phyloP scores from a whole-genome alignment of 2,888 invertebrate species.

The Eristalinus aeneus region DNA sequence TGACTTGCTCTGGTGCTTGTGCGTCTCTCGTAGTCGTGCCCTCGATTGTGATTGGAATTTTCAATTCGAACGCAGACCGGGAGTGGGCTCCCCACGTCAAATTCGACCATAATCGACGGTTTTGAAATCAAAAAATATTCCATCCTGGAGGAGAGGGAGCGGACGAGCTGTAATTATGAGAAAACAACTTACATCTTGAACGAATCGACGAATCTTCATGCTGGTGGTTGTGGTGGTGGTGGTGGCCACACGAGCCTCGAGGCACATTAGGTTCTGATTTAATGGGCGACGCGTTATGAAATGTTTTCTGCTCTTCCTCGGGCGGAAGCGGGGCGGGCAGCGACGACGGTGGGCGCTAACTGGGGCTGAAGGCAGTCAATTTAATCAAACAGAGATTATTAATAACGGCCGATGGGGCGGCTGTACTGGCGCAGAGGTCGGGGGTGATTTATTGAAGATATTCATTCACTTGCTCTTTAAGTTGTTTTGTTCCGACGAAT shows the following conservation, averaged over 20 bases:
- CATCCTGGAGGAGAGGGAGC: neutral
- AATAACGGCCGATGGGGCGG: conserved; percentile 21
- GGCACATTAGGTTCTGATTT: conserved; percentile 55
- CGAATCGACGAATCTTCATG: conserved; percentile 46
- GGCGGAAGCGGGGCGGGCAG: neutral
- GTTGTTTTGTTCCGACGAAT: neutral
- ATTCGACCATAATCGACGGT: conserved; percentile 16
- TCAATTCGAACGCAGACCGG: neutral
- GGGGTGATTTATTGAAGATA: neutral
- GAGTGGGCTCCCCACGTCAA: neutral
- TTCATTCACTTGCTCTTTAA: neutral
- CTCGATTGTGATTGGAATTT: conserved; percentile 19
- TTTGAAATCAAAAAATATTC: conserved; percentile 12
- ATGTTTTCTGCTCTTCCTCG: neutral
- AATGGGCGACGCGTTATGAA: conserved; percentile 42
- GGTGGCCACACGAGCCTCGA: conserved; percentile 9
- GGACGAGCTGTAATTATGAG: conserved; percentile 31
- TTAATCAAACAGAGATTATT: conserved; percentile 60
- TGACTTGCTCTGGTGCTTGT: conserved; percentile 6
- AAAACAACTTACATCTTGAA: conserved; percentile 21
- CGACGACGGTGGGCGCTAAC: neutral
- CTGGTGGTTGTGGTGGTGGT: conserved; percentile 23
- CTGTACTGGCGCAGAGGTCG: neutral
- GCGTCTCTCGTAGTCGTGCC: neutral
- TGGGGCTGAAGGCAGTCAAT: conserved; percentile 35